Percentiles rank a stretch among this genome's conserved stretches.
Conservation (phyloP, 1,140 invertebrate species). For the Dendrolimus kikuchii region DNA sequence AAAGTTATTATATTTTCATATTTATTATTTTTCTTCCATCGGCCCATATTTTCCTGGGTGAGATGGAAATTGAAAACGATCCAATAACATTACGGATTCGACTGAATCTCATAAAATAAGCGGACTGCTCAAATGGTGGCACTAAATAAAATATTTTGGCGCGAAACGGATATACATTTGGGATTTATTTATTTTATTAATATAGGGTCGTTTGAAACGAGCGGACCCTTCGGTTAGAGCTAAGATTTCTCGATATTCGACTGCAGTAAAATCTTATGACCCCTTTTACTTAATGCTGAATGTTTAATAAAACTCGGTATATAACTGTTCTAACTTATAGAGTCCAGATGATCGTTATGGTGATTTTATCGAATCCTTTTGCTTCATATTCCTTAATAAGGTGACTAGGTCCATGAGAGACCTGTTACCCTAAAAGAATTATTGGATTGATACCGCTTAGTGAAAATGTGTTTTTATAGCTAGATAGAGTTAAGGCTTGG, state of each 20-base stretch:
- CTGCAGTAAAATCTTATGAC: neutral
- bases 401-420: no score
- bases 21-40: no score
- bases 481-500: no score
- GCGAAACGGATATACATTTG: conserved; percentile 16
- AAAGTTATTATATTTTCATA: no score
- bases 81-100: conserved; percentile 46
- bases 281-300: conserved; percentile 3
- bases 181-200: conserved; percentile 24
- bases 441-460: no score
- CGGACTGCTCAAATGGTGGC: conserved; percentile 15
- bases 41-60: conserved; percentile 9
- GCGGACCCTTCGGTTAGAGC: neutral
- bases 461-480: no score
- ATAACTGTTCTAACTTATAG: no score
- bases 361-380: no score
- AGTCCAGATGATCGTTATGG: no score
- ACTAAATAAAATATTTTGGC: conserved; percentile 37
- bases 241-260: neutral
- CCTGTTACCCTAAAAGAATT: no score
- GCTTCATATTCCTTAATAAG: no score
- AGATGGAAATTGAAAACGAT: conserved; percentile 50
- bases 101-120: conserved; percentile 39
- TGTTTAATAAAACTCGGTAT: no score
- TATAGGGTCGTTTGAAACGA: conserved; percentile 5